Base-by-base conservation (phyloP, 1,140 invertebrate genomes). In the Sycophaga agraensis region DNA sequence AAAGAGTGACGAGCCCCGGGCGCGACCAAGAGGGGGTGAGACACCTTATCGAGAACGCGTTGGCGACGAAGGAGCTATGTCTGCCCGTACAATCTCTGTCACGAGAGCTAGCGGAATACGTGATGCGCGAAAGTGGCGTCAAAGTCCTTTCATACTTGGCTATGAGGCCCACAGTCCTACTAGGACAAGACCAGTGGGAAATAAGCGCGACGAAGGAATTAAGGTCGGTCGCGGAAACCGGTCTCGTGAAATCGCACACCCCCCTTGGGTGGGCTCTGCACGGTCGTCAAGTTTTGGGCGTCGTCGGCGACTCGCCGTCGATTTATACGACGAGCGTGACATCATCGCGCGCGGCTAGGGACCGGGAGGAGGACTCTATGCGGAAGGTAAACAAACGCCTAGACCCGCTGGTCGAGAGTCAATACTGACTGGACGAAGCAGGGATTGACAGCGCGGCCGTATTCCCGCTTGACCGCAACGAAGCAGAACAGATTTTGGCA, bases 131-230 rank as follows among this genome's bases (percentile, higher is more conserved):
- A 3, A 28, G 42, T n/a, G 16, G 31, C n/a, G 19, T 64, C 7
- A 17, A 12, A 22, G 2, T 39, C 2, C 4, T 35, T 16, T 28
- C 34, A 8, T 65, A 56, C 26, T 5, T 12, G 3, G 26, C 35
- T 16, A 45, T 16, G 3, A 9, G 16, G 7, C 46, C 53, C 19
- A 39, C 24, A 4, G 19, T 61, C 2, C 37, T 65, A n/a, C 21
- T 65, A 9, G 58, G 64, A 0, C 58, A 65, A 40, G 59, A 65
- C 22, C 28, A 61, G n/a, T 65, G 51, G 26, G 12, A 57, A 8
- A 7, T 65, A 2, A 50, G 59, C 48, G 24, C 28, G 1, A 22
- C 63, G 2, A 21, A 12, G 16, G 40, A 65, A 49, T 31, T 45
- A 14, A 14, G 21, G 17, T n/a, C 8, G 12, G 26, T 16, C 0